Evolutionary conservation across 2,888 invertebrate species (phyloP).

Genomic region (Drosophila suboccidentalis): DNA sequence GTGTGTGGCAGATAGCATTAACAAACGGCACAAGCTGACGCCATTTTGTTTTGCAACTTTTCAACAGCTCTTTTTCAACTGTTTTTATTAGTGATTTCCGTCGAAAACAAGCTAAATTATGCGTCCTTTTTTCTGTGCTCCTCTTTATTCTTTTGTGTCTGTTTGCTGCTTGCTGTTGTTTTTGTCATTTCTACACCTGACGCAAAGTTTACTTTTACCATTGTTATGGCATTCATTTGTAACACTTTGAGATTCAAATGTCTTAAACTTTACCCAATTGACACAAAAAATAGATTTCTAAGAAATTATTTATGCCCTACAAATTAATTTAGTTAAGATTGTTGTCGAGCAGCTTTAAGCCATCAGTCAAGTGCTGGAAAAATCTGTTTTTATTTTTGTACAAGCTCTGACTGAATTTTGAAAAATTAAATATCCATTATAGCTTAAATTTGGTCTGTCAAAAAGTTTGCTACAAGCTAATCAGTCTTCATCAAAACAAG

Average conservation of each 20-base stretch:
- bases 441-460: background rate
- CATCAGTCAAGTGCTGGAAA: background rate
- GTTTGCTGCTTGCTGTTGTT: slow-evolving; percentile 1
- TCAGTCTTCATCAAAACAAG: slow-evolving; percentile 7
- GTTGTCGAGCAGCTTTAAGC: background rate
- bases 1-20: slow-evolving; percentile 63
- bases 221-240: slow-evolving; percentile 16
- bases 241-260: slow-evolving; percentile 14
- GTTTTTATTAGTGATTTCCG: slow-evolving; percentile 81
- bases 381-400: background rate
- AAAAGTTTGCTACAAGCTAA: background rate
- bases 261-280: slow-evolving; percentile 3
- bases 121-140: slow-evolving; percentile 31
- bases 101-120: slow-evolving; percentile 75
- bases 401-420: background rate
- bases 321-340: background rate
- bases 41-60: slow-evolving; percentile 78
- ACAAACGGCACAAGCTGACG: slow-evolving; percentile 65
- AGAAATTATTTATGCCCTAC: background rate
- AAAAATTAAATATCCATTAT: background rate
- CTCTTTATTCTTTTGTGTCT: background rate
- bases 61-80: slow-evolving; percentile 69
- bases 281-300: background rate
- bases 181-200: slow-evolving; percentile 35
- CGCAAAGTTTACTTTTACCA: slow-evolving; percentile 15